Evolutionary conservation across 2,888 invertebrate species (phyloP).

Genomic region (Thecophora atra): DNA sequence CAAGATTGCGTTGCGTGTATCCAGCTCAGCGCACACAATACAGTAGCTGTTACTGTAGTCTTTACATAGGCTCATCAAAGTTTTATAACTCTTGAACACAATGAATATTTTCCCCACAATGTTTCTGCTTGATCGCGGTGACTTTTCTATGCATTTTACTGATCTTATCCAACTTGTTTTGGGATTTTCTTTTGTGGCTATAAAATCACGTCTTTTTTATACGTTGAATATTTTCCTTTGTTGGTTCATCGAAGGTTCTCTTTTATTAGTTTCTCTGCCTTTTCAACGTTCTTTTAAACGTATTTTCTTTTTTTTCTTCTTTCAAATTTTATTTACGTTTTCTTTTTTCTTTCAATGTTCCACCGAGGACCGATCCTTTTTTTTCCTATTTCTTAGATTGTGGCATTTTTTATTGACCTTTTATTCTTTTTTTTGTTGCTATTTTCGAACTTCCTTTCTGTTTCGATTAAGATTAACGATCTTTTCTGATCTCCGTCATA

Average conservation of each 20-base stretch:
- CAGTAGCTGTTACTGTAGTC: too few species aligned
- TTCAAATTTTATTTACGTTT: not conserved
- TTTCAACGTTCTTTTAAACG: too few species aligned
- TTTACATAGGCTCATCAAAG: constrained; percentile 29
- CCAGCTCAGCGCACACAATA: not conserved
- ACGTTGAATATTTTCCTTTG: constrained; percentile 5
- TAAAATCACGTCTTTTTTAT: constrained; percentile 38
- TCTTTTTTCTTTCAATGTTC: constrained; percentile 6
- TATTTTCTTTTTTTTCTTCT: not conserved
- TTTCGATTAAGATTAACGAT: constrained; percentile 41
- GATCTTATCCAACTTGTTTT: constrained; percentile 30
- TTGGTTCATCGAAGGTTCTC: constrained; percentile 9
- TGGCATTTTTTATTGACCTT: not conserved
- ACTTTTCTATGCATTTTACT: constrained; percentile 17
- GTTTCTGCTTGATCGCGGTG: not conserved
- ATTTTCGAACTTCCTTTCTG: constrained; percentile 11
- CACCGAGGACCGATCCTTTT: constrained; percentile 2
- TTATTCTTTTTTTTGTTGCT: constrained; percentile 10
- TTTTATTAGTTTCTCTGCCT: constrained; percentile 3
- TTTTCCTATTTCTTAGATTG: constrained; percentile 7
- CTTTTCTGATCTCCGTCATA: constrained; percentile 4
- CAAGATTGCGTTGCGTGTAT: not conserved
- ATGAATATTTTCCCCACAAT: not conserved
- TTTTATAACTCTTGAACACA: constrained; percentile 26
- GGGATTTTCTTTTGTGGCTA: constrained; percentile 32